Percentiles rank a stretch among this genome's conserved stretches.
phyloP scores from a whole-genome alignment of 1,140 invertebrate species.

The Vollenhovia emeryi region DNA sequence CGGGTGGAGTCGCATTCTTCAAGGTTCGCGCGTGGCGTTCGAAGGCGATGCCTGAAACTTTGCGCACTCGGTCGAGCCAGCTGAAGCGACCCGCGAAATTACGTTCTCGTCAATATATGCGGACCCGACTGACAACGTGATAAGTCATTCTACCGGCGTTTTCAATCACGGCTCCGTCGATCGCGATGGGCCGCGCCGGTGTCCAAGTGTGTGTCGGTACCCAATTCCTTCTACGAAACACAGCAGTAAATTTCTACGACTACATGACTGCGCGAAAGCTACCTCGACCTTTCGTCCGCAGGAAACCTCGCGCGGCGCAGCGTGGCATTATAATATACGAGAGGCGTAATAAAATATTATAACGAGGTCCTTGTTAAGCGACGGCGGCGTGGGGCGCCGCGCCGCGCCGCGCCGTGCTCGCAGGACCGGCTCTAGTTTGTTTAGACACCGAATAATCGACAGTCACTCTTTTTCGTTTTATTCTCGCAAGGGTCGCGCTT shows the following conservation, averaged over 20 bases:
- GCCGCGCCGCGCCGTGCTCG: constrained; percentile 17
- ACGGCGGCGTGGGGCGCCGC: constrained; percentile 69
- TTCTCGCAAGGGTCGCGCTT: constrained; percentile 18
- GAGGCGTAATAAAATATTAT: constrained; percentile 82
- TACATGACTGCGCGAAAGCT: constrained; percentile 51
- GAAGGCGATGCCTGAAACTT: constrained; percentile 23
- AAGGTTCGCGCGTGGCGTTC: constrained; percentile 12
- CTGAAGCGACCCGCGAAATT: not conserved
- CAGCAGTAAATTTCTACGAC: constrained; percentile 48
- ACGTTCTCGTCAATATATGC: constrained; percentile 11
- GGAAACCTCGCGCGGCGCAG: constrained; percentile 39
- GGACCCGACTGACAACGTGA: constrained; percentile 43
- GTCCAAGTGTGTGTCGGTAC: not conserved
- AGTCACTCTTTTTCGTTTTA: constrained; percentile 75
- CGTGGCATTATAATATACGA: constrained; percentile 34
- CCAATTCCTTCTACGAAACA: constrained; percentile 43
- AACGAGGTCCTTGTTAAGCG: constrained; percentile 85
- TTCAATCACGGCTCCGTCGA: constrained; percentile 44
- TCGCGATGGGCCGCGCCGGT: not conserved
- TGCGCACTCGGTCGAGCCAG: not conserved
- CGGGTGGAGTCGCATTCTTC: constrained; percentile 50
- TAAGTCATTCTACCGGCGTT: constrained; percentile 44
- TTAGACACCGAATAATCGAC: constrained; percentile 85
- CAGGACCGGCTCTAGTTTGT: constrained; percentile 82
- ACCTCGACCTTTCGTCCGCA: constrained; percentile 21